Base-by-base conservation (phyloP, 2,888 invertebrate species). In the Acrobasis repandana region DNA sequence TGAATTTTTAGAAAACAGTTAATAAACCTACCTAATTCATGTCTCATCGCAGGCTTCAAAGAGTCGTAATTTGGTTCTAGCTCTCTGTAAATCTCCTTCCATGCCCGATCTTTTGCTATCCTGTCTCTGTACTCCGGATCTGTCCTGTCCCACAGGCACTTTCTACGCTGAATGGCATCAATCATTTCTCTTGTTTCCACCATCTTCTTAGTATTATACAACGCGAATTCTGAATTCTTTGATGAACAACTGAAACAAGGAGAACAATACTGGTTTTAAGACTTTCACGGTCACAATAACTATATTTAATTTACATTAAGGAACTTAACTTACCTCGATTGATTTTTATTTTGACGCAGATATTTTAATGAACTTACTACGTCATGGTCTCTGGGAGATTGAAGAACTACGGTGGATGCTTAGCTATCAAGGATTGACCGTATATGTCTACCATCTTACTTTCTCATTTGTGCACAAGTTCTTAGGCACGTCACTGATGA, bases 181-280 rank as follows among this genome's bases (percentile, higher is more conserved):
- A 85, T 84, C 34, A 85, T 65, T 4, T 72, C 69, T 1, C 70
- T 68, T 1, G 77, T 77, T 6, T 73, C 68, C 0, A 79, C 65
- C 63, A 66, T 50, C 16, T 52, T 52, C 36, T 16, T 38, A 4
- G 11, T 36, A 28, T 28, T 28, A 28, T 28, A 28, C 28, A 6
- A 28, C 6, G 16, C 0, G 10, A 36, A 10, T 10, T 36, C 15
- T 4, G 36, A 16, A 0, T 5, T 1, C 10, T 52, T 52, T 16
- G 9, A 36, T 11, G 43, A 11, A 14, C n/a, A 10, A n/a, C 43
- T 43, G 43, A 14, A 43, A 43, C 50, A 50, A 50, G 14, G 14
- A 49, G 2, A 20, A 20, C 49, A 49, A 11, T 16, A 28, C 28
- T 28, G 28, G 28, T 28, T 28, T n/a, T n/a, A n/a, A n/a, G n/a